Evolutionary conservation across 2,797 vertebrate species (phyloP).

Genomic region (Gymnothorax javanicus): DNA sequence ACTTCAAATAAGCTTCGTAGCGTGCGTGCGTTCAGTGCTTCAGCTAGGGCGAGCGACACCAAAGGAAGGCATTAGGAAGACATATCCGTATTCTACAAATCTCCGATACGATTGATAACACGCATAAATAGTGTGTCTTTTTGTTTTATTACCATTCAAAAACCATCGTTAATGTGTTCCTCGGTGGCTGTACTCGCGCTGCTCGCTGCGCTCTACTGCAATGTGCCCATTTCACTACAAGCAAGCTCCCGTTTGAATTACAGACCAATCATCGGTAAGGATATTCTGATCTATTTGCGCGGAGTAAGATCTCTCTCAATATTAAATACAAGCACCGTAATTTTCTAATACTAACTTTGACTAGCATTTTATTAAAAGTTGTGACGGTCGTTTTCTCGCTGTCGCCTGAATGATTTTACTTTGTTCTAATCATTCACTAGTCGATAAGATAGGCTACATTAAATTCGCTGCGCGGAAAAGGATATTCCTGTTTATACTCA

Average conservation of each 20-base stretch:
- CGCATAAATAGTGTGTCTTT: not conserved
- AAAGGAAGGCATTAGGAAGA: not conserved
- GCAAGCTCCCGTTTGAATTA: constrained; percentile 52
- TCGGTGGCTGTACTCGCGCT: constrained; percentile 55
- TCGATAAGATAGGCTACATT: not conserved
- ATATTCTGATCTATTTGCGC: not conserved
- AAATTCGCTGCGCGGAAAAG: not conserved
- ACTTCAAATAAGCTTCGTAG: not conserved
- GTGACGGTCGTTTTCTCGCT: not conserved
- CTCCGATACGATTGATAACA: not conserved
- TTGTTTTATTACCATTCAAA: constrained; percentile 20
- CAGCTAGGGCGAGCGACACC: not conserved
- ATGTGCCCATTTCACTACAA: constrained; percentile 37
- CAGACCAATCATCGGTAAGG: constrained; percentile 73
- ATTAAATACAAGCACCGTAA: not conserved
- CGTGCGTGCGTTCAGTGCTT: not conserved
- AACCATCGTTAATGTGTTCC: constrained; percentile 58
- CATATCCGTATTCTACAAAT: not conserved
- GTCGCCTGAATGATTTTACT: not conserved
- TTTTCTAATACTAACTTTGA: constrained; percentile 25
- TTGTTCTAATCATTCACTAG: not conserved
- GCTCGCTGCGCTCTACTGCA: constrained; percentile 52
- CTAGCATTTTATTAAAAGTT: constrained; percentile 46
- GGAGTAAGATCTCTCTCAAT: not conserved
- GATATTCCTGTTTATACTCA: not conserved